Evolutionary conservation across 2,797 vertebrate species (phyloP), one percentile per base, ranked within the genome.

Genomic region (Xiphorhynchus erythropygius): DNA sequence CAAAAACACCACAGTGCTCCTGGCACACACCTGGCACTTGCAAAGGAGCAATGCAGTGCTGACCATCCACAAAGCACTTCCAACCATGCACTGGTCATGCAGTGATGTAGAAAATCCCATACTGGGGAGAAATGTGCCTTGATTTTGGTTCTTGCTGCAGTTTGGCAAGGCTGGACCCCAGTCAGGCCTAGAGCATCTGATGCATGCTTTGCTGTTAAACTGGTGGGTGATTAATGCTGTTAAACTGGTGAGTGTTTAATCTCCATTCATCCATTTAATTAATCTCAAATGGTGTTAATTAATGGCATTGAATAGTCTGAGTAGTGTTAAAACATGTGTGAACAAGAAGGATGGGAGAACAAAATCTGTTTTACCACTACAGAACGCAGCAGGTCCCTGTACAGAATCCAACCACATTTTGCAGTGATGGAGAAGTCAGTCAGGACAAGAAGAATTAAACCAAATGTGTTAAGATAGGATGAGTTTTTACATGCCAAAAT

Each of bases 251-350:
- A 3, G 22, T 56, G 37, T 71, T 78, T 78, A 62, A 53, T 65
- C 42, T 80, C 42, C 55, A 76, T 60, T 23, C 18, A 13, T 53
- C 14, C 32, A 25, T 74, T 69, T 77, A 25, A 67, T 78, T 87
- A 30, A 27, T 88, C 59, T 71, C 37, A 91, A 64, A 76, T 80
- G 37, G 11, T 55, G 53, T 73, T 83, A 69, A 88, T 70, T 90
- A 67, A 44, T 53, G 73, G 8, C 37, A 53, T 5, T 47, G 28
- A 78, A 42, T 62, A 68, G n/a, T 65, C 32, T 57, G 57, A 59
- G 64, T 27, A 75, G 13, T 46, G 44, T 81, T 23, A 68, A 91
- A 88, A 87, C 23, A 28, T 22, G 30, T 75, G 28, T 75, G 59
- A 83, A 62, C 46, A 74, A 67, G 32, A 75, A 35, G 63, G 11